Evolutionary conservation across 2,797 vertebrate genomes (phyloP).

Genomic region (Chiloscyllium punctatum): DNA sequence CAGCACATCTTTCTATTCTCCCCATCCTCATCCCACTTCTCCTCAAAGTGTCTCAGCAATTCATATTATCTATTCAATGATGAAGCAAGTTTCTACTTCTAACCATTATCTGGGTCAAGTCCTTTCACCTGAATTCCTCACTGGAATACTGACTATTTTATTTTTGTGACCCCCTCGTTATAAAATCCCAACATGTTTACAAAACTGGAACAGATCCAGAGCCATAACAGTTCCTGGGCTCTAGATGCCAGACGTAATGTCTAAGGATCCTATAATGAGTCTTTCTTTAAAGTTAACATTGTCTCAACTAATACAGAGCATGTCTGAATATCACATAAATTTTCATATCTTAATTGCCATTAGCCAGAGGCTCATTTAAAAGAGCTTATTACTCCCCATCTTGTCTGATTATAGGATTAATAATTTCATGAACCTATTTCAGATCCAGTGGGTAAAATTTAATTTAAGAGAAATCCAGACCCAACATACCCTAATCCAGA

Average conservation of each 20-base stretch:
- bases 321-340: background rate
- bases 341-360: constrained; percentile 10
- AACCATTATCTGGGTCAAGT: background rate
- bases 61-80: background rate
- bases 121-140: background rate
- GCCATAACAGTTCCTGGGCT: background rate
- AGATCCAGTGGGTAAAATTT: background rate
- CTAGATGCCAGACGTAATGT: background rate
- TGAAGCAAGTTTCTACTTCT: background rate
- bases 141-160: background rate
- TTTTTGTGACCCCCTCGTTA: background rate
- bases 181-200: background rate
- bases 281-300: background rate
- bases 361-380: background rate
- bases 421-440: background rate
- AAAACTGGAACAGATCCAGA: background rate
- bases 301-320: background rate
- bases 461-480: background rate
- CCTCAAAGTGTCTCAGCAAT: background rate
- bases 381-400: background rate
- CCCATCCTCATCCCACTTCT: background rate
- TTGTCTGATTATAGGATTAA: background rate
- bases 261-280: background rate
- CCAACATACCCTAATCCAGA: background rate
- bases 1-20: background rate